Percentiles rank a stretch among this genome's conserved stretches.
Conservation (phyloP, 2,113 vertebrate genomes). For the Amphiprion ocellaris region DNA sequence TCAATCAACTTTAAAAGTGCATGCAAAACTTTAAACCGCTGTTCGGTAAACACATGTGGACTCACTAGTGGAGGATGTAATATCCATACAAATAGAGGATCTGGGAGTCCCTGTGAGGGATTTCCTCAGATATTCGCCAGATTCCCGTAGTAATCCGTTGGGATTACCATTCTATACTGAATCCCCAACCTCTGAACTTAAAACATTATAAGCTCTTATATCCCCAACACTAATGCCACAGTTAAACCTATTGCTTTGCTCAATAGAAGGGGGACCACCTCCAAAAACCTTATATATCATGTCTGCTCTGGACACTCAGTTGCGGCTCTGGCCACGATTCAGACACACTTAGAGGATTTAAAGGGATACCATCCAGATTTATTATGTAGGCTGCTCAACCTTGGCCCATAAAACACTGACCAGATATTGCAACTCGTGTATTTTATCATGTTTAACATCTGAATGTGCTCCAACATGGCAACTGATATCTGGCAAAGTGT, state of each 20-base stretch:
- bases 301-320: slow-evolving; percentile 5
- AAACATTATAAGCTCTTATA: slow-evolving; percentile 75
- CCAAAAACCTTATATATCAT: slow-evolving; percentile 53
- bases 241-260: slow-evolving; percentile 65
- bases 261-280: slow-evolving; percentile 57
- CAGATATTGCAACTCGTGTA: slow-evolving; percentile 15
- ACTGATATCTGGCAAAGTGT: slow-evolving; percentile 23
- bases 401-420: slow-evolving; percentile 16
- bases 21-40: slow-evolving; percentile 47
- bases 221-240: slow-evolving; percentile 68
- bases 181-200: slow-evolving; percentile 73
- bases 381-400: slow-evolving; percentile 38
- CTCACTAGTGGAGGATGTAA: slow-evolving; percentile 34
- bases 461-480: slow-evolving; percentile 32
- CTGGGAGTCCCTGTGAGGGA: slow-evolving; percentile 63
- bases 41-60: slow-evolving; percentile 65
- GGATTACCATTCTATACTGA: slow-evolving; percentile 76
- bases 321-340: slow-evolving; percentile 20
- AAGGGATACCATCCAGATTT: slow-evolving; percentile 56
- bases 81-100: slow-evolving; percentile 67
- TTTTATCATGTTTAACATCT: slow-evolving; percentile 30
- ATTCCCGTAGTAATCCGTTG: slow-evolving; percentile 70
- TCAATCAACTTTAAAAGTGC: slow-evolving; percentile 12
- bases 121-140: slow-evolving; percentile 79
- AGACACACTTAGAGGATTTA: slow-evolving; percentile 67